phyloP scores from a whole-genome alignment of 1,140 invertebrate genomes.

The Drosophila bipectinata region DNA sequence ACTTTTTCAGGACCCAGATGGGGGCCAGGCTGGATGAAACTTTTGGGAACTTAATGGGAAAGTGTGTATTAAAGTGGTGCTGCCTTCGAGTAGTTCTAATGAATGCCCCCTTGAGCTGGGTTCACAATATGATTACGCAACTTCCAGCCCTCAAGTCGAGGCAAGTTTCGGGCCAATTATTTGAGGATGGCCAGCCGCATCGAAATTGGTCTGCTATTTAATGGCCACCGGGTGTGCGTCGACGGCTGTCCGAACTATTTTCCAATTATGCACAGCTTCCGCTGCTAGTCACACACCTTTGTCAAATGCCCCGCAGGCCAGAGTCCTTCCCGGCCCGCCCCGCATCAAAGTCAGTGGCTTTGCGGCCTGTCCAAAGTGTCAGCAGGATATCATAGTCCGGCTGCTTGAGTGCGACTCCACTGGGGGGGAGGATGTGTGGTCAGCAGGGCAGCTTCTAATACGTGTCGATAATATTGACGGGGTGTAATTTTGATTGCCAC shows the following conservation, averaged over 20 bases:
- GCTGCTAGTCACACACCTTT: slow-evolving; percentile 47
- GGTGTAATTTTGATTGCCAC: slow-evolving; percentile 72
- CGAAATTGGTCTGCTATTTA: slow-evolving; percentile 41
- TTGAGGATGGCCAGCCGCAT: slow-evolving; percentile 10
- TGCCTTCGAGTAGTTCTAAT: slow-evolving; percentile 27
- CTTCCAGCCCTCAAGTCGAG: slow-evolving; percentile 13
- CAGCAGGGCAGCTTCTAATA: slow-evolving; percentile 29
- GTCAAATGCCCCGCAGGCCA: slow-evolving; percentile 2
- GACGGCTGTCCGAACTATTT: slow-evolving; percentile 58
- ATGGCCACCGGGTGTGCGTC: slow-evolving; percentile 17
- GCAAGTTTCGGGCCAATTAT: slow-evolving; percentile 36
- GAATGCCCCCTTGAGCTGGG: slow-evolving; percentile 17
- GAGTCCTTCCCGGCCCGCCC: slow-evolving; percentile 17
- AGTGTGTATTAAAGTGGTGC: slow-evolving; percentile 57
- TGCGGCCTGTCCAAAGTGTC: slow-evolving; percentile 60
- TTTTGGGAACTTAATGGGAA: slow-evolving; percentile 42
- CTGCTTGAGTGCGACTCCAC: slow-evolving; percentile 20
- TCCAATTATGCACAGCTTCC: slow-evolving; percentile 71
- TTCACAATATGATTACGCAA: slow-evolving; percentile 28
- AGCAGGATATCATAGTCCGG: slow-evolving; percentile 60
- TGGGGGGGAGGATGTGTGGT: slow-evolving; percentile 5
- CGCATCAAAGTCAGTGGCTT: slow-evolving; percentile 63
- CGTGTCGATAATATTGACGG: slow-evolving; percentile 69
- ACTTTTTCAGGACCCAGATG: slow-evolving; percentile 45
- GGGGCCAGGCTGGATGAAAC: slow-evolving; percentile 13